Evolutionary conservation across 2,888 invertebrate species (phyloP).

Genomic region (Chesias legatella): DNA sequence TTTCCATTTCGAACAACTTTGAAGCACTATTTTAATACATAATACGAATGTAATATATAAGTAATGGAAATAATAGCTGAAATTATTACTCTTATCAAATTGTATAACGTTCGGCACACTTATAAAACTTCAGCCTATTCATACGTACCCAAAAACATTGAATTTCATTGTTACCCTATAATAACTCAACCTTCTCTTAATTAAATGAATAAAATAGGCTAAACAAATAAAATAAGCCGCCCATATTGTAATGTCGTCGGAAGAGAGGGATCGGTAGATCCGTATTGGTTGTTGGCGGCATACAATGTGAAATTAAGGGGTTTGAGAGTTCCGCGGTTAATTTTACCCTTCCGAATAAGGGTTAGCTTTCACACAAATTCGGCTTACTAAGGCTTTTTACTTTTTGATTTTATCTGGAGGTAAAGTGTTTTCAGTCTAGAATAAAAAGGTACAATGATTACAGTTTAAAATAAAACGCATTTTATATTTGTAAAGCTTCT

Average conservation of each 20-base stretch:
- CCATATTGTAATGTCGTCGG: slow-evolving; percentile 29
- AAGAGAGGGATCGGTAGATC: slow-evolving; percentile 22
- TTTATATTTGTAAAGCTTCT: no score
- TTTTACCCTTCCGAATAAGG: slow-evolving; percentile 29
- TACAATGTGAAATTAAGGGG: slow-evolving; percentile 32
- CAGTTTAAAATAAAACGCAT: background rate
- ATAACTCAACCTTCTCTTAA: slow-evolving; percentile 23
- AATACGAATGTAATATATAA: no score
- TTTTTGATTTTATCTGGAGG: slow-evolving; percentile 25
- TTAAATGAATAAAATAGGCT: slow-evolving; percentile 25
- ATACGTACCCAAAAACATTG: background rate
- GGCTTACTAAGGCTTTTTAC: slow-evolving; percentile 20
- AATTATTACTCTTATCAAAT: no score
- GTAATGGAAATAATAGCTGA: no score
- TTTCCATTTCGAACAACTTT: no score
- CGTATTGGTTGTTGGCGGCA: slow-evolving; percentile 30
- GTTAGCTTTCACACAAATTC: slow-evolving; percentile 25
- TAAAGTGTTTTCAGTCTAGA: slow-evolving; percentile 5
- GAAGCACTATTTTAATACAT: no score
- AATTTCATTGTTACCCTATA: slow-evolving; percentile 8
- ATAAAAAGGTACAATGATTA: no score
- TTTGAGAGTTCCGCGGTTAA: slow-evolving; percentile 31
- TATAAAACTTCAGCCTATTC: no score
- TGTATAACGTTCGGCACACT: no score
- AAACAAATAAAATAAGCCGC: slow-evolving; percentile 29